Evolutionary conservation across 2,113 vertebrate genomes (phyloP).

Genomic region (Tamias sibiricus): DNA sequence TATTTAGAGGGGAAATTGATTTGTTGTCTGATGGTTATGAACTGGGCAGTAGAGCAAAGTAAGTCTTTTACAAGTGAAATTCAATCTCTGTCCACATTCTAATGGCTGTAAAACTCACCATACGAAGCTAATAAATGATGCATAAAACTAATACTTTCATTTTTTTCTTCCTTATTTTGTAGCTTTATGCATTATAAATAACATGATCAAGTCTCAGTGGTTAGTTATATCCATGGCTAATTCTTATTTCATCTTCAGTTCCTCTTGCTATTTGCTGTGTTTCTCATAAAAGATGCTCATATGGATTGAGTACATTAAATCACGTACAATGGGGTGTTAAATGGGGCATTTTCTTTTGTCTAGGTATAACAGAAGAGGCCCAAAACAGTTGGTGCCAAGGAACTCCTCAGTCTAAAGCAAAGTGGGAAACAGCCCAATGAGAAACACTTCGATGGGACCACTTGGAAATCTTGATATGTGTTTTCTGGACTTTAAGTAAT

Average conservation of each 20-base stretch:
- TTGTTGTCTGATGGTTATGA: slow-evolving; percentile 19
- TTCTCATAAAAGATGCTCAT: neutral
- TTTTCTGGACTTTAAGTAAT: neutral
- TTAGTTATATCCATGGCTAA: neutral
- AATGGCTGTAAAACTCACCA: slow-evolving; percentile 42
- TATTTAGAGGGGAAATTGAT: slow-evolving; percentile 50
- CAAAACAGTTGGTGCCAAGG: neutral
- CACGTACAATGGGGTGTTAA: neutral
- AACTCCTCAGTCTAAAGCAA: neutral
- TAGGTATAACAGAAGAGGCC: neutral
- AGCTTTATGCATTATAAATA: slow-evolving; percentile 2
- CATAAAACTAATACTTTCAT: slow-evolving; percentile 17
- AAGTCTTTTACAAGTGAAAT: slow-evolving; percentile 22
- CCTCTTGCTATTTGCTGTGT: neutral
- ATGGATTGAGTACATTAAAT: neutral
- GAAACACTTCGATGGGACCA: neutral
- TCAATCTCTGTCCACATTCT: slow-evolving; percentile 33
- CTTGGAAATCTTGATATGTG: neutral
- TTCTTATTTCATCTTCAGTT: slow-evolving; percentile 50
- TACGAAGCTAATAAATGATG: slow-evolving; percentile 46
- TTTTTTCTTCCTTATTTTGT: slow-evolving; percentile 26
- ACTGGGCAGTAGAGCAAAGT: slow-evolving; percentile 5
- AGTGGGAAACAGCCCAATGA: neutral
- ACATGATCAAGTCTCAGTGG: neutral
- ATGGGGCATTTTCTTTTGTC: neutral